A percentile compares a stretch with the other conserved stretches of the same genome.
phyloP scores from a whole-genome alignment of 2,888 invertebrate genomes.

The Aporophyla nigra region DNA sequence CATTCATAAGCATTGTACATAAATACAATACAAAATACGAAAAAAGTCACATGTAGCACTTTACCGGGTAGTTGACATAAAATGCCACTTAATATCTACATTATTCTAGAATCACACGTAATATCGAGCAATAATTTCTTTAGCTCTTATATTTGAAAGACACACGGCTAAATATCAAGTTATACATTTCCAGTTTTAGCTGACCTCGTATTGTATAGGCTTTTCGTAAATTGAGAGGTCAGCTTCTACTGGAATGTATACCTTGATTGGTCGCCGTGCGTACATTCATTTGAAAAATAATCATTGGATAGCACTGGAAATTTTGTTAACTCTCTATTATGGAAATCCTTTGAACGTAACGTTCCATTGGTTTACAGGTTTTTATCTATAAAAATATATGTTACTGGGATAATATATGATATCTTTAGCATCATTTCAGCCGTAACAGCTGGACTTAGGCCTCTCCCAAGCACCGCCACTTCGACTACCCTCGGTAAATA shows the following conservation, averaged over 20 bases:
- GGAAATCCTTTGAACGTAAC: not conserved
- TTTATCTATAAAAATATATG: not conserved
- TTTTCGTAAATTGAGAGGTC: too few relatives aligned
- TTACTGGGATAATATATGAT: not conserved
- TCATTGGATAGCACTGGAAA: not conserved
- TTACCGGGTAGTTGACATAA: too few relatives aligned
- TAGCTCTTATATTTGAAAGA: slow-evolving; percentile 6
- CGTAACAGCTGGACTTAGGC: not conserved
- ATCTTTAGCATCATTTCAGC: not conserved
- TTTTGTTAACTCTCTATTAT: not conserved
- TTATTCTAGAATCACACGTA: slow-evolving; percentile 8
- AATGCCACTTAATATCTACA: not conserved
- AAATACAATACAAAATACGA: too few relatives aligned
- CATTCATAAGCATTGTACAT: too few relatives aligned
- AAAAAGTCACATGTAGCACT: too few relatives aligned
- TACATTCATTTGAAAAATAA: not conserved
- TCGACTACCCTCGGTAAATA: not conserved
- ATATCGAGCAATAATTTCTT: not conserved
- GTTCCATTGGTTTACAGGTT: not conserved
- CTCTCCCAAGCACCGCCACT: not conserved
- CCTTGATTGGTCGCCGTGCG: too few relatives aligned
- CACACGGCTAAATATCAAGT: too few relatives aligned
- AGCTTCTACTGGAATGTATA: too few relatives aligned
- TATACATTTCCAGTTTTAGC: too few relatives aligned
- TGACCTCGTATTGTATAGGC: too few relatives aligned